Evolutionary conservation across 2,888 invertebrate genomes (phyloP), one percentile per base, ranked within the genome.

Genomic region (Parapristionchus giblindavisi): DNA sequence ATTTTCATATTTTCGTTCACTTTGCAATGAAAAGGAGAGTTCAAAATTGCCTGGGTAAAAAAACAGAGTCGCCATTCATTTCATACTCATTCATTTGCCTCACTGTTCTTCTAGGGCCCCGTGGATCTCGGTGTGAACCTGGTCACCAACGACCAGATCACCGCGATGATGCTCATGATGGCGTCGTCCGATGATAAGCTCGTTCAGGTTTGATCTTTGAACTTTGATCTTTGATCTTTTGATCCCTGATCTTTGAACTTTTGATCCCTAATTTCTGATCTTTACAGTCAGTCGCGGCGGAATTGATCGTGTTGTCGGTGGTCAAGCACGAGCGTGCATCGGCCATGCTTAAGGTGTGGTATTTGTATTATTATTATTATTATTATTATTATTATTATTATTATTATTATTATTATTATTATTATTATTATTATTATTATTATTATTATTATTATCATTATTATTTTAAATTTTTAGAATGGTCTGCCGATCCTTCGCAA

Each of bases 161-260:
- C 97, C 84, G 94, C 96, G 89, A 95, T 99, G 93, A 95, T 99
- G 89, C 90, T 99, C 40, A 94, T 94, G 6, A 96, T 99, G 95
- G 98, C 98, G 1, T 93, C 93, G 77, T 93, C 94, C 14, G 95
- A 95, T n/a, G 94, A 96, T 87, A 82, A 91, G 21, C 89, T 96
- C 0, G 95, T 97, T 88, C 91, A 91, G 89, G 91, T 90, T 80
- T 75, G 80, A 14, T 27, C 40, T 38, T 63, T 40, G 40, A 40
- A 29, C 56, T 14, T 56, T 56, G 56, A 56, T 43, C 17, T 43
- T 43, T 8, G 8, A 17, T 43, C 8, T 8, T 43, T 43, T 43
- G 43, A 14, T 11, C 11, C 17, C 17, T 43, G 17, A 43, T 56
- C 56, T 27, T 27, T 56, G 56, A 29, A 27, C 6, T 56, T 17